Percentiles rank a stretch among this genome's conserved stretches.
Conservation (phyloP, 92 coral and sea anemone genomes). For the Umimayanthus kanabou region DNA sequence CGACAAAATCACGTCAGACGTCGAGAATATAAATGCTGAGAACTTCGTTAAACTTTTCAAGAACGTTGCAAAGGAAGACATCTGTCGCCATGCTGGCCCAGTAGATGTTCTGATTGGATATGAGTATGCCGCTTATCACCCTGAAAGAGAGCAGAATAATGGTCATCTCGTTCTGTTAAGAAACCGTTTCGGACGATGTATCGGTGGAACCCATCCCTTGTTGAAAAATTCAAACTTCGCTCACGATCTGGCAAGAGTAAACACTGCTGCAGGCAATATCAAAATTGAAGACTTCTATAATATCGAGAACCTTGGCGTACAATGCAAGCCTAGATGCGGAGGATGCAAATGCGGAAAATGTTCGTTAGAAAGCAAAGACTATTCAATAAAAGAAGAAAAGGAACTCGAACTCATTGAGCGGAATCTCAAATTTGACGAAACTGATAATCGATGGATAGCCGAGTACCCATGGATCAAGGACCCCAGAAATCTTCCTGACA, state of each 20-base stretch:
- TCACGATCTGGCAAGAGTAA: no score
- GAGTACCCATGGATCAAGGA: background rate
- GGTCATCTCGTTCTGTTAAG: conserved; percentile 14
- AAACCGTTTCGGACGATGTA: conserved; percentile 44
- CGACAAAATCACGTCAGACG: no score
- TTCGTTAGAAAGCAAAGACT: conserved; percentile 25
- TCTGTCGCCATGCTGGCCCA: no score
- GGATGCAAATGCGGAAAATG: conserved; percentile 48
- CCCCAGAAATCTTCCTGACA: background rate
- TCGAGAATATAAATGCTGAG: no score
- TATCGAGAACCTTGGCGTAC: conserved; percentile 23
- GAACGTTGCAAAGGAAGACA: no score
- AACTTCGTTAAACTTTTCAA: no score
- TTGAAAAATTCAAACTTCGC: no score
- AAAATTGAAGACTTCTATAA: no score
- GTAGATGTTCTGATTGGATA: conserved; percentile 43
- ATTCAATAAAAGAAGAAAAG: conserved; percentile 40
- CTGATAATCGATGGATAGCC: background rate
- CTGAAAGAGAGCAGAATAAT: background rate
- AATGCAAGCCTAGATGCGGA: conserved; percentile 41
- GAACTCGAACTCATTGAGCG: conserved; percentile 8
- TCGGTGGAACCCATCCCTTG: no score
- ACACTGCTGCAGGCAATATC: no score
- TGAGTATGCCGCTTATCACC: no score
- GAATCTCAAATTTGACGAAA: conserved; percentile 22